phyloP scores from a whole-genome alignment of 2,113 vertebrate genomes.

The Osmerus eperlanus region DNA sequence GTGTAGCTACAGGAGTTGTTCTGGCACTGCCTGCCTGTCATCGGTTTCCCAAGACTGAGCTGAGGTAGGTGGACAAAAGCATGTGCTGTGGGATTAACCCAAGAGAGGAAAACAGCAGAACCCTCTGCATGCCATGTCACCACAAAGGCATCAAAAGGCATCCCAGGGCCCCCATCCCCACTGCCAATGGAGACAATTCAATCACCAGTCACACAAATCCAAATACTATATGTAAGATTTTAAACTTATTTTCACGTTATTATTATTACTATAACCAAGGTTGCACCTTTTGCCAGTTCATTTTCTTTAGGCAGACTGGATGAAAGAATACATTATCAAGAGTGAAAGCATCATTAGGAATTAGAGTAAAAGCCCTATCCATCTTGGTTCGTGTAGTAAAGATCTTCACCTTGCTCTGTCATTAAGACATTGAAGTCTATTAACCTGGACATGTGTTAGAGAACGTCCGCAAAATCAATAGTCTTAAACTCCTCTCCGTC shows the following conservation, averaged over 20 bases:
- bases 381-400: background rate
- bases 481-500: conserved; percentile 45
- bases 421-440: conserved; percentile 24
- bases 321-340: background rate
- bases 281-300: too few relatives aligned
- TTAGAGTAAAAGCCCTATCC: background rate
- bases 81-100: conserved; percentile 8
- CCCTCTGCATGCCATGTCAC: background rate
- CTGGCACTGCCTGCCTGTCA: background rate
- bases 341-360: background rate
- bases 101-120: background rate
- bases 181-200: background rate
- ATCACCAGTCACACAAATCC: background rate
- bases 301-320: background rate
- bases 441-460: conserved; percentile 39
- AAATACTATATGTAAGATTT: background rate
- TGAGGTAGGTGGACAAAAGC: background rate
- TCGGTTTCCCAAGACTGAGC: background rate
- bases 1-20: too few relatives aligned
- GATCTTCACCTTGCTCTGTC: background rate
- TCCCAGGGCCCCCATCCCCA: background rate
- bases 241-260: too few relatives aligned
- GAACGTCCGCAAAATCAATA: conserved; percentile 42
- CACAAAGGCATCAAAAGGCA: background rate
- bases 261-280: too few relatives aligned